phyloP scores from a whole-genome alignment of 2,888 invertebrate genomes.

The Leptinotarsa rubiginosa region DNA sequence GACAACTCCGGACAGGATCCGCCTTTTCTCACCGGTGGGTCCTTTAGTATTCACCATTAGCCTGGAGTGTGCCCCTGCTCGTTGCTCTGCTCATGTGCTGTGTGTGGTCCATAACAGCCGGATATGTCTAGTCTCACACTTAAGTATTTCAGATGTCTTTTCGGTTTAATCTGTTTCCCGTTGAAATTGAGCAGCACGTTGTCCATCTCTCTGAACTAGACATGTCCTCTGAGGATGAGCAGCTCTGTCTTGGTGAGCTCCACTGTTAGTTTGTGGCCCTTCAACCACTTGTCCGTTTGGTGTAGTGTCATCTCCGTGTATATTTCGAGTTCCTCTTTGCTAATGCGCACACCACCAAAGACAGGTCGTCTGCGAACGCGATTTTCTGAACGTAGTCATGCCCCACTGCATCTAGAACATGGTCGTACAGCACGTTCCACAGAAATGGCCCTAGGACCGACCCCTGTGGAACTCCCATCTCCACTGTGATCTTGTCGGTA shows the following conservation, averaged over 20 bases:
- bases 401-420: constrained; percentile 24
- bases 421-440: constrained; percentile 40
- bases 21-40: neutral
- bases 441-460: constrained; percentile 39
- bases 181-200: neutral
- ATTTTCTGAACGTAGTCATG: constrained; percentile 6
- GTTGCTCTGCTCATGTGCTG: neutral
- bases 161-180: neutral
- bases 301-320: neutral
- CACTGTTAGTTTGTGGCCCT: neutral
- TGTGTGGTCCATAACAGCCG: neutral
- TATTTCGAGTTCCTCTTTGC: neutral
- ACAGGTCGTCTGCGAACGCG: constrained; percentile 41
- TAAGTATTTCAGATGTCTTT: neutral
- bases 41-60: constrained; percentile 2
- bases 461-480: constrained; percentile 35
- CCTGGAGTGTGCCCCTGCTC: neutral
- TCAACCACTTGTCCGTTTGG: neutral
- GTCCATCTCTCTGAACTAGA: neutral
- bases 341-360: constrained; percentile 19
- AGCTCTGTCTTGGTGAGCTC: neutral
- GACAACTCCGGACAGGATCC: neutral
- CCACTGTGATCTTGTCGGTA: neutral
- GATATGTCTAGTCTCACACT: neutral
- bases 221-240: neutral